phyloP scores from a whole-genome alignment of 2,888 invertebrate genomes.

The Drosophila glabriapex region DNA sequence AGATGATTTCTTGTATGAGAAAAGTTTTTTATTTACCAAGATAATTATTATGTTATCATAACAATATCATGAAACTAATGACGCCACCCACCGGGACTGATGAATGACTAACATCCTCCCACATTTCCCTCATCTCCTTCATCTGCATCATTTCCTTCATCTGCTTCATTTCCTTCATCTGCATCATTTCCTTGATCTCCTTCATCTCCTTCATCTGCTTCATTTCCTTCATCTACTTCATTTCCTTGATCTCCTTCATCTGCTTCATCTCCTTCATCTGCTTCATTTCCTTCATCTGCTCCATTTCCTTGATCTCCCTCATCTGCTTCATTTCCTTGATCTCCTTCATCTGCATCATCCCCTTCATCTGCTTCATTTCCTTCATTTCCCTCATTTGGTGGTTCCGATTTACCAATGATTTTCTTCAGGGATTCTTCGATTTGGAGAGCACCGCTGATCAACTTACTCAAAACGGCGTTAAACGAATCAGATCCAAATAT shows the following conservation, averaged over 20 bases:
- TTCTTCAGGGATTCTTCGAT: slow-evolving; percentile 2
- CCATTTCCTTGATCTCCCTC: too few relatives aligned
- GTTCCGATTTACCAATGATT: slow-evolving; percentile 6
- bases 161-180: too few relatives aligned
- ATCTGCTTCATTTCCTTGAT: too few relatives aligned
- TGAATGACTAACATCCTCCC: not conserved
- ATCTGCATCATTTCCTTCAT: too few relatives aligned
- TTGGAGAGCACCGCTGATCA: slow-evolving; percentile 14
- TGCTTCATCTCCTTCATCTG: not conserved
- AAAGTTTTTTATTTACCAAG: not conserved
- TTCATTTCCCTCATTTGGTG: not conserved
- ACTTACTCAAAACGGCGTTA: not conserved
- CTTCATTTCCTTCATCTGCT: not conserved
- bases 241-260: too few relatives aligned
- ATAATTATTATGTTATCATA: not conserved
- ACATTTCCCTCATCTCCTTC: not conserved
- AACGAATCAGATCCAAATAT: not conserved
- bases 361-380: too few relatives aligned
- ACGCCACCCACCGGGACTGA: not conserved
- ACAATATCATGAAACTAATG: not conserved
- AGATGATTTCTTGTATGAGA: not conserved
- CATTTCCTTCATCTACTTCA: too few relatives aligned
- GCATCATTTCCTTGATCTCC: not conserved
- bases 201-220: too few relatives aligned
- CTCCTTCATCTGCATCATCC: not conserved